Conservation (phyloP, 2,797 vertebrate genomes). For the Falco biarmicus region DNA sequence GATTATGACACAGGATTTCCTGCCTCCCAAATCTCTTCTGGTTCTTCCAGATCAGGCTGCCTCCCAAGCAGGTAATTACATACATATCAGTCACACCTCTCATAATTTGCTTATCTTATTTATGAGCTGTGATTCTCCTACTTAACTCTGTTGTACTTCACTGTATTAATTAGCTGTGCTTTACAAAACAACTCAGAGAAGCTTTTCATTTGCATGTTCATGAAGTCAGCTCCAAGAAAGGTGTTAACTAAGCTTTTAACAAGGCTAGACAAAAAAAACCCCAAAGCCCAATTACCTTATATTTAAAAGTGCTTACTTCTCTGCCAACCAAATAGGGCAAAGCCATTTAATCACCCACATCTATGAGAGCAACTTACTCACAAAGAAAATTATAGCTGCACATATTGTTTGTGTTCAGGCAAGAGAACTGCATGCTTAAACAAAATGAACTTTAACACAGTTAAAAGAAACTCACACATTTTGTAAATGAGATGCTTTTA, state of each 20-base stretch:
- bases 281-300: background rate
- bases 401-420: background rate
- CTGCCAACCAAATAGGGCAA: slow-evolving; percentile 11
- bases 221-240: slow-evolving; percentile 2
- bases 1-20: slow-evolving; percentile 33
- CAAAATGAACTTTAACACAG: background rate
- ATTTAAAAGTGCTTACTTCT: slow-evolving; percentile 15
- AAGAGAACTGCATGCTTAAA: background rate
- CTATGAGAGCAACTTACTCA: slow-evolving; percentile 6
- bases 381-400: background rate
- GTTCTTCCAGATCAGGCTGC: slow-evolving; percentile 31
- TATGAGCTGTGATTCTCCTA: slow-evolving; percentile 17
- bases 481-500: background rate
- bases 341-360: slow-evolving; percentile 3
- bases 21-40: slow-evolving; percentile 13
- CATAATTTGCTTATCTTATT: slow-evolving; percentile 50
- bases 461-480: background rate
- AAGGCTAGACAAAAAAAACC: background rate
- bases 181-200: slow-evolving; percentile 6
- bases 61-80: slow-evolving; percentile 42
- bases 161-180: slow-evolving; percentile 14
- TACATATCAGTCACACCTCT: slow-evolving; percentile 16
- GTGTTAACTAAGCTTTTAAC: background rate
- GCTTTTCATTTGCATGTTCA: background rate
- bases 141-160: background rate